A percentile compares a stretch with the other conserved stretches of the same genome.
phyloP scores from a whole-genome alignment of 2,113 vertebrate species.

The Hippotragus niger region DNA sequence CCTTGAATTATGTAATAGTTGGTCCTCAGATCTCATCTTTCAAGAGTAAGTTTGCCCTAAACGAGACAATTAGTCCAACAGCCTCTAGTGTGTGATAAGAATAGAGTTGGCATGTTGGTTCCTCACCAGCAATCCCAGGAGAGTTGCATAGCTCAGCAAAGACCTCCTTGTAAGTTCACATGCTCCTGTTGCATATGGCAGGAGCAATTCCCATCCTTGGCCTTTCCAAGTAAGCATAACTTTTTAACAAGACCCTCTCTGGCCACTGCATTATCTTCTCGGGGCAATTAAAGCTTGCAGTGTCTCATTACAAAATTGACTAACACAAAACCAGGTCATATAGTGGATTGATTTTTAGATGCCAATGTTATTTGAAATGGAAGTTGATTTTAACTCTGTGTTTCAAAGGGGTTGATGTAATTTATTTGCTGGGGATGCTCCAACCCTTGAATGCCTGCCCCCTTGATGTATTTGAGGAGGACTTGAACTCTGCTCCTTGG shows the following conservation, averaged over 20 bases:
- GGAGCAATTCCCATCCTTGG: not conserved
- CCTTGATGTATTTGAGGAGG: not conserved
- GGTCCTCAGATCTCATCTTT: not conserved
- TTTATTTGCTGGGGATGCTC: not conserved
- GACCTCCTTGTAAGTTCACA: not conserved
- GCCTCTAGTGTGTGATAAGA: not conserved
- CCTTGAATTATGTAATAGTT: not conserved
- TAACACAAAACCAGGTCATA: not conserved
- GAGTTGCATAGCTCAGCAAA: not conserved
- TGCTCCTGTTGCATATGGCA: not conserved
- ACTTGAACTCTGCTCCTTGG: accelerated
- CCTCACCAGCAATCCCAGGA: not conserved
- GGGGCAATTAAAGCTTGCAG: not conserved
- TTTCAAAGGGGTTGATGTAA: not conserved
- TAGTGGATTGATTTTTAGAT: not conserved
- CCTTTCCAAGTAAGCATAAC: not conserved
- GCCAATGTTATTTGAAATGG: not conserved
- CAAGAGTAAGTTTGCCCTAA: not conserved
- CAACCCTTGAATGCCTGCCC: not conserved
- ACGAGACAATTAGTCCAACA: not conserved
- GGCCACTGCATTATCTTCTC: not conserved
- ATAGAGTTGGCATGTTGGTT: not conserved
- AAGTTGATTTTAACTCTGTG: not conserved
- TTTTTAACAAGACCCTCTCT: not conserved
- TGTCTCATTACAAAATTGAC: not conserved